A percentile compares a stretch with the other conserved stretches of the same genome.
phyloP scores from a whole-genome alignment of 2,113 vertebrate genomes.

The Cephalopholis sonnerati region DNA sequence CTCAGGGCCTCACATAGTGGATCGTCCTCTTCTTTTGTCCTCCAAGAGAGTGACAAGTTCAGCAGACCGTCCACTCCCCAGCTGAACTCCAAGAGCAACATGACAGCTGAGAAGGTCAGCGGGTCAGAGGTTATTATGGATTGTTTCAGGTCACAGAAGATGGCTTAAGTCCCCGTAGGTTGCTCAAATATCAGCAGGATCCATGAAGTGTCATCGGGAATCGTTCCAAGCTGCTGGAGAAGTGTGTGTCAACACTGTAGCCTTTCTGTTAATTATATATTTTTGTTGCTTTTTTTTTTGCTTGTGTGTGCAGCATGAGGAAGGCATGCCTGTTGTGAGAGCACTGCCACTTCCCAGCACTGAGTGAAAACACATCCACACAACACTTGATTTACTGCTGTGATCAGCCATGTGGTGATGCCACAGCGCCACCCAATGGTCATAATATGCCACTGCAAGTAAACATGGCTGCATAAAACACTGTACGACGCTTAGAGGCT shows the following conservation, averaged over 20 bases:
- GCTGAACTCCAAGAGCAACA: constrained; percentile 7
- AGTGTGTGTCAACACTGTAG: constrained; percentile 16
- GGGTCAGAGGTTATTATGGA: constrained; percentile 65
- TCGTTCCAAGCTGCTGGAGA: constrained; percentile 25
- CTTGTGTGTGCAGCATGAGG: constrained; percentile 53
- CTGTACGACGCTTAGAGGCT: neutral
- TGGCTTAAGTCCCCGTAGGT: constrained; percentile 16
- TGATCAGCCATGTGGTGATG: constrained; percentile 66
- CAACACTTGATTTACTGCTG: constrained; percentile 60
- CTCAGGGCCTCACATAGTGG: neutral
- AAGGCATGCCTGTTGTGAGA: constrained; percentile 58
- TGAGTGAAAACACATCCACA: constrained; percentile 56
- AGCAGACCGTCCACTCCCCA: neutral
- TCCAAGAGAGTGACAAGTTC: constrained; percentile 22
- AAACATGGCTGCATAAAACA: neutral
- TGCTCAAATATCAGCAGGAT: constrained; percentile 66
- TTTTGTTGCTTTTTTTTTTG: constrained; percentile 14
- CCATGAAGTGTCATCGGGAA: constrained; percentile 13
- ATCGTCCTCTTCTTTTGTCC: constrained; percentile 14
- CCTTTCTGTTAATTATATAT: constrained; percentile 40
- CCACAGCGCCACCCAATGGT: constrained; percentile 74
- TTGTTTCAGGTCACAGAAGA: constrained; percentile 45
- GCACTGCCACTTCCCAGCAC: constrained; percentile 61
- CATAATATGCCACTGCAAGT: constrained; percentile 47
- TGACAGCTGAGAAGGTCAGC: constrained; percentile 55